A percentile compares a stretch with the other conserved stretches of the same genome.
These are phyloP conservation scores for Neogale vison DNA, from an alignment of 2,113 vertebrate species.

Conservation along the genomic window DNA sequence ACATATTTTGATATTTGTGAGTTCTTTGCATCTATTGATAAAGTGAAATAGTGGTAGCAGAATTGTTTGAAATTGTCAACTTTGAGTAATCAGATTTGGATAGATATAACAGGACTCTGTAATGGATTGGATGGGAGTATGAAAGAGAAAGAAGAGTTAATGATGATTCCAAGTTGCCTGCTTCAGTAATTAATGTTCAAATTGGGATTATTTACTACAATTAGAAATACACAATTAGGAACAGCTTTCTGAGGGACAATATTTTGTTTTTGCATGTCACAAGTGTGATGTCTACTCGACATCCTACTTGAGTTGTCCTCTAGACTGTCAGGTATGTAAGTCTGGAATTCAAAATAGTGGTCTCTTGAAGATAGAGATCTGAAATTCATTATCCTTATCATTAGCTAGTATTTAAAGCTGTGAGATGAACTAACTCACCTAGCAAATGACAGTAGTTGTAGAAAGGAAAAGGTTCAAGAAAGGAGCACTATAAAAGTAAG, in stretches of 20 bases:
- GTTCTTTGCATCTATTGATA: not conserved
- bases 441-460: not conserved
- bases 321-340: not conserved
- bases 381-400: not conserved
- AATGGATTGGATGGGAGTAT: not conserved
- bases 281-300: not conserved
- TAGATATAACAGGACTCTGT: not conserved
- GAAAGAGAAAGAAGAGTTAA: not conserved
- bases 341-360: not conserved
- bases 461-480: not conserved
- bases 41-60: not conserved
- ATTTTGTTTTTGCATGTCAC: not conserved
- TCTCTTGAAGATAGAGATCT: not conserved
- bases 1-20: not conserved
- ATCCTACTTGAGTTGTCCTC: not conserved
- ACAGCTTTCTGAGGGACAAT: not conserved
- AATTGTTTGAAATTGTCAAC: not conserved
- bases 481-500: not conserved
- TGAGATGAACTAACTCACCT: not conserved
- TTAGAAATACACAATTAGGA: not conserved
- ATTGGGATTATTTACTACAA: not conserved
- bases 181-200: not conserved
- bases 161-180: not conserved
- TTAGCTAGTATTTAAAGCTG: not conserved
- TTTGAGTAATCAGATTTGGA: not conserved